Evolutionary conservation across 2,113 vertebrate species (phyloP), one percentile per base, ranked within the genome.

Genomic region (Phrynocephalus versicolor): DNA sequence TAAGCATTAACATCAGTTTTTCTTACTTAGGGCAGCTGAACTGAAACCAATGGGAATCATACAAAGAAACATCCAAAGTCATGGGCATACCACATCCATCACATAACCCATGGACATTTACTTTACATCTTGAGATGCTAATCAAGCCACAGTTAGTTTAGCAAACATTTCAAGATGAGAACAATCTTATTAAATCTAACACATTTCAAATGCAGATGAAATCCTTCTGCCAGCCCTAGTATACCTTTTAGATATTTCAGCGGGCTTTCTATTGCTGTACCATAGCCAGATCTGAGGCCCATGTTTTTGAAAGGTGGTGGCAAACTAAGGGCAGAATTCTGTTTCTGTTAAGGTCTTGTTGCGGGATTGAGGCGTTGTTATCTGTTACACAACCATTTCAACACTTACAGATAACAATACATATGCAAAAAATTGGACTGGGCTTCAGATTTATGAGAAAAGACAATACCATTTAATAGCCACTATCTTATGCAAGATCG

Each of bases 391-490:
- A 9, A 55, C 30, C 30, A 45, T 70, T 7, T 62, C 57, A 2
- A 62, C 62, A 33, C n/a, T 58, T 37, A 57, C 45, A 51, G 45
- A 10, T 51, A 10, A 5, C 45, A 51, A 51, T 75, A 16, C 37
- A 75, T 78, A 60, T 12, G 6, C 33, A 19, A 71, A 71, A 35
- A 82, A 67, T 23, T 41, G 25, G 8, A 27, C 3, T 57, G 0
- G 3, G 18, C 19, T 39, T 33, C 12, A 85, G 55, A 1, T 21
- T 71, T 15, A 37, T 67, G 64, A 3, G 16, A 64, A 81, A 12
- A 35, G n/a, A 81, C 57, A 60, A 82, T 71, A 58, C 27, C 71
- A 55, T 70, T 57, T 79, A 88, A 62, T 77, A 64, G 89, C 85
- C 27, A 89, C 19, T 58, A 82, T 79, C 39, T 69, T 84, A 60